Evolutionary conservation across 1,140 invertebrate species (phyloP), one percentile per base, ranked within the genome.

Genomic region (Monomorium pharaonis): DNA sequence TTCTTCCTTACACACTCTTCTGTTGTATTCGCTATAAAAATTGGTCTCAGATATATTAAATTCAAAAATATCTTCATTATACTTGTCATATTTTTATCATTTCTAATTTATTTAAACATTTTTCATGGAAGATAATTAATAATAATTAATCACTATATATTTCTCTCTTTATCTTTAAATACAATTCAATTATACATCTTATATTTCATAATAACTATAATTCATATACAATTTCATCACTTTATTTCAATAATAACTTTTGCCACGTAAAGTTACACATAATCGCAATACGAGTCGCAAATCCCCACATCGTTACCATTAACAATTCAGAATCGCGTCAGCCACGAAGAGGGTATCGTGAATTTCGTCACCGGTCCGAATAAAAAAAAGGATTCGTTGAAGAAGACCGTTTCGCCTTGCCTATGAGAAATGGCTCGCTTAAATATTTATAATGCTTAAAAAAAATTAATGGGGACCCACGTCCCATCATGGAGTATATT

Each of bases 391-490:
- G 33, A 44, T 62, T 27, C 27, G n/a, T 60, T 60, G 51, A 37
- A 44, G 47, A 67, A 58, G 44, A 12, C 51, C 77, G 21, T 86
- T 86, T 83, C 88, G 87, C 75, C 89, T 88, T 85, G 85, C 83
- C 90, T 91, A 90, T 89, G 89, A 91, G 80, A 90, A 92, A 92
- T 88, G 90, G 83, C 62, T 70, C 88, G 80, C 86, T 91, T 92
- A 91, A 92, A 91, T 93, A 92, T 93, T 93, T 92, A 92, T 92
- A 90, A 87, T 84, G 85, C 74, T 89, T 89, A 74, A 92, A 92
- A n/a, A 91, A 92, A 92, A 92, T 93, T 93, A 92, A 93, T 92
- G 89, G 91, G 85, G 85, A 92, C 89, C 91, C 87, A 92, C 85
- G 90, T 86, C 77, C 87, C 85, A 84, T 83, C 88, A 72, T 69